Evolutionary conservation across 2,113 vertebrate species (phyloP).

Genomic region (Leptobrachium leishanense): DNA sequence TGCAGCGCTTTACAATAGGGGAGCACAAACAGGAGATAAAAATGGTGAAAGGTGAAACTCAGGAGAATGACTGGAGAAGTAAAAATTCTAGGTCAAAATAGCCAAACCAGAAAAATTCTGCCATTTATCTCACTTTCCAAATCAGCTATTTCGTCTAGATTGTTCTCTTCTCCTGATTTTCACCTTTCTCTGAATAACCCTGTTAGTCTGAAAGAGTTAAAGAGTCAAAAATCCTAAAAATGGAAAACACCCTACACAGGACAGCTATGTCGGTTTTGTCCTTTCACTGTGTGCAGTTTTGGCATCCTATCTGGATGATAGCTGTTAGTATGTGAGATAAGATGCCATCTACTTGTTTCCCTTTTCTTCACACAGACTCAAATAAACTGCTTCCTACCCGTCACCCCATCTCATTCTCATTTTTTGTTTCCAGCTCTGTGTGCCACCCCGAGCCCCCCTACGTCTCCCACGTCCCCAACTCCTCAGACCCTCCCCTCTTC

Average conservation of each 20-base stretch:
- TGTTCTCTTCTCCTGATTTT: too few species aligned
- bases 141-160: too few species aligned
- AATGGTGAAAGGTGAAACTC: too few species aligned
- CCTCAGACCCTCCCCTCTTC: constrained; percentile 76
- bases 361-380: background rate
- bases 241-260: background rate
- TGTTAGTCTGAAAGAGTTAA: too few species aligned
- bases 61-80: too few species aligned
- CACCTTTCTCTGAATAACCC: too few species aligned
- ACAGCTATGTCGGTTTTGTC: background rate
- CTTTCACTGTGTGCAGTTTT: background rate
- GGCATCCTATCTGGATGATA: background rate
- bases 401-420: constrained; percentile 65
- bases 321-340: background rate
- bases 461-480: constrained; percentile 83
- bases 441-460: constrained; percentile 78
- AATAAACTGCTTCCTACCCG: constrained; percentile 22
- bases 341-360: constrained; percentile 2
- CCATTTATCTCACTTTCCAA: too few species aligned
- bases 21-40: too few species aligned
- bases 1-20: too few species aligned
- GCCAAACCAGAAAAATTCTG: too few species aligned
- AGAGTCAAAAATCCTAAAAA: too few species aligned
- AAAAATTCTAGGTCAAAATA: too few species aligned
- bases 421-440: constrained; percentile 83